Base-by-base conservation (phyloP, 2,888 invertebrate genomes). In the Carterocephalus palaemon region DNA sequence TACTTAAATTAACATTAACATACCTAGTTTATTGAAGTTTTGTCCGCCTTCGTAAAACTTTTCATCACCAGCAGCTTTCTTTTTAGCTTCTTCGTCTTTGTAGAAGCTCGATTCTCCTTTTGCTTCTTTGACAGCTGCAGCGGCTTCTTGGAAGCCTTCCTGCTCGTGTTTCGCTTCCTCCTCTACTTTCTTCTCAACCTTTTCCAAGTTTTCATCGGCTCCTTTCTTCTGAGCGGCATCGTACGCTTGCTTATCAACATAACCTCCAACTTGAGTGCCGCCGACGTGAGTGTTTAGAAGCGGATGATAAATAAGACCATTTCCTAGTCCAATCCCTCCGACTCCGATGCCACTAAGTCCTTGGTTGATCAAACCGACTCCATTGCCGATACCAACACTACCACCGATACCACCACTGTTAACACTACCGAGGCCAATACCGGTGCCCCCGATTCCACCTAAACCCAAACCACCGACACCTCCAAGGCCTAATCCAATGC, bases 41-140 rank as follows among this genome's bases (percentile, higher is more conserved):
- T 90, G 87, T 22, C 79, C 89, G 22, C 90, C 90, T 62, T 88
- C 83, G 54, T 89, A 90, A 48, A 70, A 78, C 54, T 90, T 90
- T 48, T 89, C 90, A 57, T 90, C 90, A 46, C 89, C 90, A 2
- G 80, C 78, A 5, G 88, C 82, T 67, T 90, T 90, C 50, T 90
- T 90, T 51, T 87, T 89, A 0, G 88, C 90, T 59, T 86, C 86
- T 48, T 88, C 86, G 39, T 88, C 88, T 57, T 86, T 89, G 56
- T 84, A 86, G 45, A 80, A 86, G 53, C 86, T 79, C 0, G 86
- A 79, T 45, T 88, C 88, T 38, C 87, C 88, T 32, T 86, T 87
- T 56, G 88, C 90, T 41, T 85, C 88, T 29, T 87, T 89, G 1
- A 88, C 82, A 45, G 89, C 88, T 1, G 86, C 86, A 32, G 88